phyloP scores from a whole-genome alignment of 2,888 invertebrate species.

The Tetranychus piercei region DNA sequence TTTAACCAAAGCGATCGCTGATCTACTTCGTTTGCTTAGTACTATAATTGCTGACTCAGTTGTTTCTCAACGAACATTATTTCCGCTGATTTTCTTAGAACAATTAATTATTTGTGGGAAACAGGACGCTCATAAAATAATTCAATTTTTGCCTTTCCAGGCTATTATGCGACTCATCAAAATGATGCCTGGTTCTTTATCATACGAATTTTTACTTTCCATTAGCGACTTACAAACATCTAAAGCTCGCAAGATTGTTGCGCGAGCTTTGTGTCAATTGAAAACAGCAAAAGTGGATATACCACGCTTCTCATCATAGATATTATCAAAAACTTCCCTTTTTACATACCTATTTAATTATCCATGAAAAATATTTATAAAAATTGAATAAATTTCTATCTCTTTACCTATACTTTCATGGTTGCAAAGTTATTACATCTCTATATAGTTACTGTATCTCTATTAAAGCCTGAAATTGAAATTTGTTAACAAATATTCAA shows the following conservation, averaged over 20 bases:
- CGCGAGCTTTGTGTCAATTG: slow-evolving; percentile 65
- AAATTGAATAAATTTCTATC: no score
- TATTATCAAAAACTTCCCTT: no score
- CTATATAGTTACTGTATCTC: no score
- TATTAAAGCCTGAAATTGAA: no score
- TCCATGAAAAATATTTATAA: no score
- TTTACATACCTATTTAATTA: no score
- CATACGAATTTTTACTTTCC: slow-evolving; percentile 50
- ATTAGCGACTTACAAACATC: slow-evolving; percentile 57
- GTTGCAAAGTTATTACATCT: no score
- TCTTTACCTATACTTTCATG: no score
- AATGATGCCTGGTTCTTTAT: slow-evolving; percentile 56
- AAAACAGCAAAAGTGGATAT: slow-evolving; percentile 32
- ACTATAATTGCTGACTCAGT: slow-evolving; percentile 31
- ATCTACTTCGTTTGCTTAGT: slow-evolving; percentile 33
- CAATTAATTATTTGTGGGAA: slow-evolving; percentile 33
- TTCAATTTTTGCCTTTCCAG: slow-evolving; percentile 34
- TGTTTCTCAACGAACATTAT: slow-evolving; percentile 33
- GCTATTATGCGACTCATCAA: slow-evolving; percentile 52
- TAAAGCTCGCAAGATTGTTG: slow-evolving; percentile 61
- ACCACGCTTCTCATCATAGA: neutral
- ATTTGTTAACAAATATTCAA: no score
- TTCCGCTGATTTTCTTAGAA: slow-evolving; percentile 33
- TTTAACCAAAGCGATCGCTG: slow-evolving; percentile 33
- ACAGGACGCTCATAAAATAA: slow-evolving; percentile 30